A percentile compares a stretch with the other conserved stretches of the same genome.
These are phyloP conservation scores for Hapalemur alaotrensis DNA, from an alignment of 2,797 vertebrate genomes.

Conservation along the genomic window DNA sequence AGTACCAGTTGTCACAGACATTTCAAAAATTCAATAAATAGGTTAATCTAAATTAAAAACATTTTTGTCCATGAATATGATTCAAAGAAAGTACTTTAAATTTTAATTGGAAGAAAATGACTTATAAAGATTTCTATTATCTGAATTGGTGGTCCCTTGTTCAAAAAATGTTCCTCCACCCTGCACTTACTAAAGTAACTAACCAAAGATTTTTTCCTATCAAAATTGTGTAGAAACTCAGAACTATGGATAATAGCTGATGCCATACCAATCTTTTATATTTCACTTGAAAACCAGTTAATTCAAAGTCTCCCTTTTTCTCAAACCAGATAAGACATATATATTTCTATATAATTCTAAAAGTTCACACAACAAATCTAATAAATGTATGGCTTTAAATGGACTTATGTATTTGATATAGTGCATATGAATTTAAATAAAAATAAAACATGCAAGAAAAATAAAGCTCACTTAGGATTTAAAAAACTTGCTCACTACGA, in stretches of 20 bases:
- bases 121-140: slow-evolving; percentile 31
- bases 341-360: background rate
- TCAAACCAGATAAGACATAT: background rate
- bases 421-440: background rate
- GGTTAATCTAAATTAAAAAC: slow-evolving; percentile 11
- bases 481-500: background rate
- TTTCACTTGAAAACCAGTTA: slow-evolving; percentile 15
- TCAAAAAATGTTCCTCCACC: background rate
- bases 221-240: background rate
- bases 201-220: background rate
- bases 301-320: background rate
- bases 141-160: background rate
- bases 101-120: background rate
- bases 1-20: background rate
- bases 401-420: slow-evolving; percentile 3
- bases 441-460: slow-evolving; percentile 38
- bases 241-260: background rate
- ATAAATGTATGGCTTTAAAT: slow-evolving; percentile 27
- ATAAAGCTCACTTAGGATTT: background rate
- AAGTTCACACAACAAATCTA: slow-evolving; percentile 31
- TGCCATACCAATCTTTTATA: background rate
- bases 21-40: slow-evolving; percentile 23
- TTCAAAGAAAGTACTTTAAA: slow-evolving; percentile 13
- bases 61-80: background rate
- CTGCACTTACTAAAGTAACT: background rate